Base-by-base conservation (phyloP, 2,113 vertebrate genomes). In the Embiotoca jacksoni region DNA sequence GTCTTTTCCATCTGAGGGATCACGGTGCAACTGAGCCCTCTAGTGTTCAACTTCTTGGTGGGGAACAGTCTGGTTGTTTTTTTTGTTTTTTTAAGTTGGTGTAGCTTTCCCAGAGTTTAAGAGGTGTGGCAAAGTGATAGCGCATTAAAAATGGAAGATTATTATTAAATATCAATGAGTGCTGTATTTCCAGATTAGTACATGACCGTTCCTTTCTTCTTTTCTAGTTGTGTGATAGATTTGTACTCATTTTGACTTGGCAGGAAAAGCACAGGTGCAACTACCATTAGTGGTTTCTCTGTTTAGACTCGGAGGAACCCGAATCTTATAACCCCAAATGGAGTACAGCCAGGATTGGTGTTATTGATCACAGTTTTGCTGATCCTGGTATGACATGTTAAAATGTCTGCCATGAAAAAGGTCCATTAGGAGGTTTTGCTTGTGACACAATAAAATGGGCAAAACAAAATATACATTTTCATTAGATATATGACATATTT, bases 21-120 rank as follows among this genome's bases (percentile, higher is more conserved):
- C 54, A 72, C 60, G 55, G 90, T 41, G 31, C 72, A 71, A 80
- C 61, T 52, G 82, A 70, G 89, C 88, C 90, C 91, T 89, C 92
- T 92, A 72, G 89, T 91, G 92, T 86, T 76, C 31, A 59, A 49
- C 10, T 3, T 66, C 2, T 53, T 54, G 13, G 31, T 46, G 2
- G 44, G 44, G 44, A 46, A 46, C 41, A 65, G 47, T 62, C 49
- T 30, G 7, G 56, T 57, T 7, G 1, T 14, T 57, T 60, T 75
- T 44, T 46, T 53, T 6, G 37, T 36, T 65, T 49, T 58, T 50
- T 5, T 3, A 62, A 44, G 7, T 33, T 37, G 15, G 16, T 47
- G 14, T 56, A 50, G 41, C 53, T 59, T 72, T 49, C 54, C 37
- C 14, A 33, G 39, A 70, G 46, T 32, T 37, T 52, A 3, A 59